Percentiles rank a stretch among this genome's conserved stretches.
These are phyloP conservation scores for Stigmatopora argus DNA, from an alignment of 2,113 vertebrate species.

Conservation along the genomic window DNA sequence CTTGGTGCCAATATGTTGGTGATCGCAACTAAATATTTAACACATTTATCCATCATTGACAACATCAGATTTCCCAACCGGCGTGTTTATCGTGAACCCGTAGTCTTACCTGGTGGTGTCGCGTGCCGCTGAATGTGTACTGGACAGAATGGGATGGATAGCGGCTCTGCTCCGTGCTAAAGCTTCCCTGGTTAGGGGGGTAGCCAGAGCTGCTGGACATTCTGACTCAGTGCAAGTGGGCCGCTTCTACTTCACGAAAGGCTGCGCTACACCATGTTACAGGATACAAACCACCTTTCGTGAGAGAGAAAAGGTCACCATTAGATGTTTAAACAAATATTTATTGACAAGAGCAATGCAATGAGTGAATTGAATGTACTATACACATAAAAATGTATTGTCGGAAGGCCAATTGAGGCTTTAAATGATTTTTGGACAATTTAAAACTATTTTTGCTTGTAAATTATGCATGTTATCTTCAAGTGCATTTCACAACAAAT, in stretches of 20 bases:
- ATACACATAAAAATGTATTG: neutral
- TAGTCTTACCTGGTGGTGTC: slow-evolving; percentile 85
- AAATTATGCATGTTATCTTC: neutral
- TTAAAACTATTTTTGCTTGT: neutral
- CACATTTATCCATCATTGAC: no score
- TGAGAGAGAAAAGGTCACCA: slow-evolving; percentile 18
- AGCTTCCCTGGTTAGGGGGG: slow-evolving; percentile 92
- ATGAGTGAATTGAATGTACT: no score
- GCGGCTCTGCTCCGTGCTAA: slow-evolving; percentile 90
- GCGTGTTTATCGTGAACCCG: neutral
- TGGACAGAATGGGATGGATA: slow-evolving; percentile 90
- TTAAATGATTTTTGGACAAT: neutral
- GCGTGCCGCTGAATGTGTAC: slow-evolving; percentile 82
- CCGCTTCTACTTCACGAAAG: slow-evolving; percentile 74
- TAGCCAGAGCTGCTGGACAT: slow-evolving; percentile 98
- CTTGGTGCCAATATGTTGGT: no score
- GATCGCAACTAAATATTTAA: no score
- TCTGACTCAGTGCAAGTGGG: slow-evolving; percentile 58
- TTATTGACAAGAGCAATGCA: neutral
- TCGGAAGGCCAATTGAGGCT: neutral
- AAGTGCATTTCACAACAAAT: slow-evolving; percentile 7
- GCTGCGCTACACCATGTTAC: slow-evolving; percentile 77
- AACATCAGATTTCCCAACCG: no score
- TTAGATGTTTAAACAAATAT: neutral
- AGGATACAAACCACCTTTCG: slow-evolving; percentile 77